Percentiles rank a stretch among this genome's conserved stretches.
phyloP scores from a whole-genome alignment of 2,113 vertebrate species.

The Microtus oregoni region DNA sequence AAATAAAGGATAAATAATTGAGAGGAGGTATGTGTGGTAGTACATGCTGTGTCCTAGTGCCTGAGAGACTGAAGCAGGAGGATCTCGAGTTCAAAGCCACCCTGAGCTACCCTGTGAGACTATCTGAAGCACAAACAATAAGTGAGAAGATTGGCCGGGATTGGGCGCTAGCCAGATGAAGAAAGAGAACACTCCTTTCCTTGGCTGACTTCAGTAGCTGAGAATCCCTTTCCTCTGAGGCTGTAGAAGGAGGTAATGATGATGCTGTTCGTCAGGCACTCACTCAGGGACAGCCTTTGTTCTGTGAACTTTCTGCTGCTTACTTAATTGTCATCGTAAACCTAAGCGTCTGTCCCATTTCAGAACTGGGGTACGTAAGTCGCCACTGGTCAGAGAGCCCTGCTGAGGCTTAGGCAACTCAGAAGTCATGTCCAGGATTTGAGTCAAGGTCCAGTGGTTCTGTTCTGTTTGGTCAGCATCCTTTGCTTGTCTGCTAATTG shows the following conservation, averaged over 20 bases:
- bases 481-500: neutral
- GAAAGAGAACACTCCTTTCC: neutral
- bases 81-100: neutral
- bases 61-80: neutral
- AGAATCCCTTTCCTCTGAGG: neutral
- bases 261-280: neutral
- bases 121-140: too few relatives aligned
- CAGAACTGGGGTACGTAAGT: neutral
- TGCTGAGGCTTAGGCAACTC: neutral
- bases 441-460: neutral
- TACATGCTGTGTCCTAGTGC: neutral
- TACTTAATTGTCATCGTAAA: neutral
- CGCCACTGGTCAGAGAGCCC: neutral
- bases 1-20: neutral
- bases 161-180: neutral
- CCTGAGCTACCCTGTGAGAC: neutral
- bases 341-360: neutral
- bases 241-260: neutral
- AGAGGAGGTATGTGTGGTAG: neutral
- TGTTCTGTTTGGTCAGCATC: neutral
- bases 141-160: rapidly evolving
- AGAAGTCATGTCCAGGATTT: neutral
- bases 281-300: neutral
- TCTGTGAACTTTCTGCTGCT: neutral
- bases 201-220: neutral